Conservation (phyloP, 2,113 vertebrate genomes). For the Brachirus orientalis region DNA sequence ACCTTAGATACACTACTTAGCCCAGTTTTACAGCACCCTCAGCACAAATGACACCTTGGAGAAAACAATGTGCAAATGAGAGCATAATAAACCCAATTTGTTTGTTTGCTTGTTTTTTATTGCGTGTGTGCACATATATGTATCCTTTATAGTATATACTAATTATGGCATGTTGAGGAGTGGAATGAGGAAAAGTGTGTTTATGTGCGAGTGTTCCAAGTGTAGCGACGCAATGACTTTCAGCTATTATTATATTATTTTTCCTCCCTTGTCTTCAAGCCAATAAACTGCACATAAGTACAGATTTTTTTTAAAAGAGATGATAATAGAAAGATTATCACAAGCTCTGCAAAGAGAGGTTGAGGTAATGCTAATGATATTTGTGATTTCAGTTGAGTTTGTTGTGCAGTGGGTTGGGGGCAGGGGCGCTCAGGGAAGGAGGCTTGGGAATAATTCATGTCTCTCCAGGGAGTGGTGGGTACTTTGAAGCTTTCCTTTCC, state of each 20-base stretch:
- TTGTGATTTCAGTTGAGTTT: constrained; percentile 59
- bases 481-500: constrained; percentile 68
- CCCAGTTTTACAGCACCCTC: constrained; percentile 68
- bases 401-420: constrained; percentile 33
- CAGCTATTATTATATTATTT: constrained; percentile 27
- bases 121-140: background rate
- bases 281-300: constrained; percentile 65
- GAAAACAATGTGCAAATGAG: constrained; percentile 59
- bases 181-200: constrained; percentile 9
- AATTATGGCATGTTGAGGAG: constrained; percentile 33
- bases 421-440: constrained; percentile 19
- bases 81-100: constrained; percentile 36
- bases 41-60: constrained; percentile 61
- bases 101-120: background rate
- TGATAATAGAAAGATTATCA: constrained; percentile 68
- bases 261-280: constrained; percentile 52
- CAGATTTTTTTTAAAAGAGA: constrained; percentile 53
- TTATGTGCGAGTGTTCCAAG: constrained; percentile 29
- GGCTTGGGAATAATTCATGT: constrained; percentile 69
- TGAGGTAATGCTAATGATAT: constrained; percentile 45
- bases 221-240: constrained; percentile 59
- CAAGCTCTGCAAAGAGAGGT: constrained; percentile 37
- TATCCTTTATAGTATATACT: constrained; percentile 29
- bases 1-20: constrained; percentile 66
- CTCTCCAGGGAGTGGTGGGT: constrained; percentile 50